Evolutionary conservation across 2,888 invertebrate species (phyloP).

Genomic region (Gastracanthus pulcherrimus): DNA sequence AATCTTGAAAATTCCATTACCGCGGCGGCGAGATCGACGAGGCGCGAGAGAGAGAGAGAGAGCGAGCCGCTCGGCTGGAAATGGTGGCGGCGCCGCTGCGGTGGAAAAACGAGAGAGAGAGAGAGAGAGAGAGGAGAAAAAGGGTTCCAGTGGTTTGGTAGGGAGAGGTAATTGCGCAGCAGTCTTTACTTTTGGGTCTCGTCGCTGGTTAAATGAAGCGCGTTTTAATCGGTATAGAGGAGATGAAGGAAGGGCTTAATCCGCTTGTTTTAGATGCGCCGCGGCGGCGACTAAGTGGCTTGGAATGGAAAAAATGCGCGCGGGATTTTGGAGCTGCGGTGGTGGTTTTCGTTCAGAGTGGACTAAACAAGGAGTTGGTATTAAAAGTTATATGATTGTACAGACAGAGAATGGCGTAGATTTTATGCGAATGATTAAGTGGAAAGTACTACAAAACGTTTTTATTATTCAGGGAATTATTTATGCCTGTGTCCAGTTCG

Average conservation of each 20-base stretch:
- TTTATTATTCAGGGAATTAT: too few relatives aligned
- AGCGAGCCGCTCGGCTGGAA: neutral
- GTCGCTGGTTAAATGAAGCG: constrained; percentile 61
- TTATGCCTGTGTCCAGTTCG: too few relatives aligned
- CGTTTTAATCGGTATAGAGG: constrained; percentile 44
- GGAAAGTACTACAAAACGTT: too few relatives aligned
- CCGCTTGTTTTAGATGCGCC: constrained; percentile 25
- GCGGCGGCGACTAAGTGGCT: neutral
- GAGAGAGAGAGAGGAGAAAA: neutral
- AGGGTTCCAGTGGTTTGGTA: constrained; percentile 4
- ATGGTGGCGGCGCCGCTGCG: neutral
- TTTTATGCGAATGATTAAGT: too few relatives aligned
- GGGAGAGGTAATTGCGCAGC: constrained; percentile 32
- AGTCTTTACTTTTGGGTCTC: constrained; percentile 28
- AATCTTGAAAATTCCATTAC: constrained; percentile 55
- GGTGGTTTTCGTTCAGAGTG: neutral
- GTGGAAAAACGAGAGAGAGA: too few relatives aligned
- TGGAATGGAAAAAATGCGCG: constrained; percentile 8
- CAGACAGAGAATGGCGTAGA: too few relatives aligned
- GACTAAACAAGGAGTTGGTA: too few relatives aligned
- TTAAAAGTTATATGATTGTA: too few relatives aligned
- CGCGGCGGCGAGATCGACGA: constrained; percentile 1
- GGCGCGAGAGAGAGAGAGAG: neutral
- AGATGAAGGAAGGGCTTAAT: neutral
- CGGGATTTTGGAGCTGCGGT: neutral